A percentile compares a stretch with the other conserved stretches of the same genome.
Conservation (phyloP, 2,113 vertebrate genomes). For the Myotis yumanensis region DNA sequence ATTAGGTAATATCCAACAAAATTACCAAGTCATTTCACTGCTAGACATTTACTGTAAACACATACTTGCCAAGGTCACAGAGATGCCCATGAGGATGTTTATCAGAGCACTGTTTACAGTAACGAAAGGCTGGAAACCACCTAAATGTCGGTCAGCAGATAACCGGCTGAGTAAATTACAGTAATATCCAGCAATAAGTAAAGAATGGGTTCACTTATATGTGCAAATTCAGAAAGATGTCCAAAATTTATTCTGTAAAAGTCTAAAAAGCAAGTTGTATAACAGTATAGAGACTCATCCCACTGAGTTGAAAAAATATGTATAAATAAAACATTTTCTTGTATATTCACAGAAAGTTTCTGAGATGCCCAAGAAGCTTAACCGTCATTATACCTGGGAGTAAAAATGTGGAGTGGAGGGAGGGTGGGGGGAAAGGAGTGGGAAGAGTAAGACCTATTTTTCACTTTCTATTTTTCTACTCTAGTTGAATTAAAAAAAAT, state of each 20-base stretch:
- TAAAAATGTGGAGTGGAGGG: neutral
- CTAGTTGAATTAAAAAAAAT: neutral
- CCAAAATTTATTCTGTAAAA: neutral
- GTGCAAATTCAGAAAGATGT: constrained; percentile 12
- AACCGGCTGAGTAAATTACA: neutral
- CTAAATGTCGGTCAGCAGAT: neutral
- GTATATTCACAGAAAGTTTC: neutral
- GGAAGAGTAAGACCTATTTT: neutral
- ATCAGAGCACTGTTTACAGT: neutral
- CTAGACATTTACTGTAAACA: neutral
- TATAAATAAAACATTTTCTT: neutral
- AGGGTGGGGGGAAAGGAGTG: neutral
- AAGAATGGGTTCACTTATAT: neutral
- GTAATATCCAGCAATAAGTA: neutral
- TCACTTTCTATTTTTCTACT: neutral
- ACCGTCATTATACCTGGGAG: neutral
- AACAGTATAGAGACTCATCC: neutral
- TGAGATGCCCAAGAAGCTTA: neutral
- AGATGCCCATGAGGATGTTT: neutral
- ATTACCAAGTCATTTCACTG: neutral
- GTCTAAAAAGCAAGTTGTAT: neutral
- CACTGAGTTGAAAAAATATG: neutral
- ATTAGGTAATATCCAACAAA: neutral
- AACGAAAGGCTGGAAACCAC: constrained; percentile 35
- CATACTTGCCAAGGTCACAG: neutral